These are phyloP conservation scores for Brachyhypopomus occidentalis DNA, from an alignment of 2,113 vertebrate genomes.

Conservation along the genomic window DNA sequence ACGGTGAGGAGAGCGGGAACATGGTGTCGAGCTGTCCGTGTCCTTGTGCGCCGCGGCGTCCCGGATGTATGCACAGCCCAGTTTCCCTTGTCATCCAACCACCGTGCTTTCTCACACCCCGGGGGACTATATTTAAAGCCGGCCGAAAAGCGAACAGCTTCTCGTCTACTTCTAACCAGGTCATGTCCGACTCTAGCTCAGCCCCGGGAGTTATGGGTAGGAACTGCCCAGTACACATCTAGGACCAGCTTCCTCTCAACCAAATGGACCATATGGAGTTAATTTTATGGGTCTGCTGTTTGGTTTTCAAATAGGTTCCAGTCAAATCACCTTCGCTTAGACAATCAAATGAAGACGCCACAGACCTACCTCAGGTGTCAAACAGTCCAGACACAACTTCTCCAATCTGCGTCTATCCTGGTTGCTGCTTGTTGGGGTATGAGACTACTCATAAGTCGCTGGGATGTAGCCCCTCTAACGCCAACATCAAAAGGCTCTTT, in stretches of 20 bases:
- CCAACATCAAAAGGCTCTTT: background rate
- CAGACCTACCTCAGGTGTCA: background rate
- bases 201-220: background rate
- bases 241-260: conserved; percentile 6
- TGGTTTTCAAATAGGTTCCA: conserved; percentile 24
- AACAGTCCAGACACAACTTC: background rate
- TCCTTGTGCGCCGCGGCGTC: conserved; percentile 11
- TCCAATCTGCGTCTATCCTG: no score
- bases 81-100: conserved; percentile 34
- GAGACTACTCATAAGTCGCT: background rate
- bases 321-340: conserved; percentile 19
- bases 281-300: background rate
- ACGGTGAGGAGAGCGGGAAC: background rate
- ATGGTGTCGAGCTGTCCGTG: background rate
- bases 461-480: background rate
- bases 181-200: conserved; percentile 33
- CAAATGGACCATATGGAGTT: background rate
- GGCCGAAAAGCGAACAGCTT: conserved; percentile 34
- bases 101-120: conserved; percentile 39
- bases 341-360: conserved; percentile 19
- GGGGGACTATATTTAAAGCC: conserved; percentile 47
- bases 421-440: background rate
- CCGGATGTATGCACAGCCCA: conserved; percentile 37
- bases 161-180: conserved; percentile 46
- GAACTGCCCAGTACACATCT: conserved; percentile 16